Conservation (phyloP, 2,888 invertebrate genomes). For the Cataglyphis altisquamis region DNA sequence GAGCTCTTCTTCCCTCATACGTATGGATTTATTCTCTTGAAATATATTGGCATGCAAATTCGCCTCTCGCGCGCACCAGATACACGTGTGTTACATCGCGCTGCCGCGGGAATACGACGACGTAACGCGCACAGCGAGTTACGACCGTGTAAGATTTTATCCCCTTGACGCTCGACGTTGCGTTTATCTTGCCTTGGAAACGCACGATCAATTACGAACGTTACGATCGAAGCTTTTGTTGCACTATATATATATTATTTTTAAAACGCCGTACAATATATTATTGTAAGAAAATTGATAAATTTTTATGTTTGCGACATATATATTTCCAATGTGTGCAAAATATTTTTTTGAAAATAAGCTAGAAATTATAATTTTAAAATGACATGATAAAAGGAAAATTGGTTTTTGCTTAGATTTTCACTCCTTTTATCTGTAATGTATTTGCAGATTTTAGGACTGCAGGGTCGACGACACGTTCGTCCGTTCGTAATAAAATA, state of each 20-base stretch:
- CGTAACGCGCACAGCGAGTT: slow-evolving; percentile 33
- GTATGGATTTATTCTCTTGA: slow-evolving; percentile 62
- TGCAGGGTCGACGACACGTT: slow-evolving; percentile 43
- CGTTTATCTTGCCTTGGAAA: slow-evolving; percentile 12
- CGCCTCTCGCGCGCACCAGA: slow-evolving; percentile 26
- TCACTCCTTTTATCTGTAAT: slow-evolving; percentile 24
- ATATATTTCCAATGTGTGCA: neutral
- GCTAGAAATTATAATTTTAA: slow-evolving; percentile 1
- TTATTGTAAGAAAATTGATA: neutral
- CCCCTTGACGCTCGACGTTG: neutral
- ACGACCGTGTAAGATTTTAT: slow-evolving; percentile 52
- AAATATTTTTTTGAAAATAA: neutral
- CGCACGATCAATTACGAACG: slow-evolving; percentile 21
- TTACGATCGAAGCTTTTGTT: slow-evolving; percentile 6
- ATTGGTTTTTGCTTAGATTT: neutral
- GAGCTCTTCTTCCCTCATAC: slow-evolving; percentile 61
- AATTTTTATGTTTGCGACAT: neutral
- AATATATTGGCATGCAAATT: slow-evolving; percentile 64
- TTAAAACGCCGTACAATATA: neutral
- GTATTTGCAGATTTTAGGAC: slow-evolving; percentile 52
- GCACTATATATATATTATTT: neutral
- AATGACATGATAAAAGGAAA: neutral
- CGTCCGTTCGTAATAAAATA: slow-evolving; percentile 63
- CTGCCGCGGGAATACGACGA: slow-evolving; percentile 32
- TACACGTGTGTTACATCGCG: slow-evolving; percentile 42